A percentile compares a stretch with the other conserved stretches of the same genome.
Evolutionary conservation across 2,113 vertebrate species (phyloP).

Genomic region (Shinisaurus crocodilurus): DNA sequence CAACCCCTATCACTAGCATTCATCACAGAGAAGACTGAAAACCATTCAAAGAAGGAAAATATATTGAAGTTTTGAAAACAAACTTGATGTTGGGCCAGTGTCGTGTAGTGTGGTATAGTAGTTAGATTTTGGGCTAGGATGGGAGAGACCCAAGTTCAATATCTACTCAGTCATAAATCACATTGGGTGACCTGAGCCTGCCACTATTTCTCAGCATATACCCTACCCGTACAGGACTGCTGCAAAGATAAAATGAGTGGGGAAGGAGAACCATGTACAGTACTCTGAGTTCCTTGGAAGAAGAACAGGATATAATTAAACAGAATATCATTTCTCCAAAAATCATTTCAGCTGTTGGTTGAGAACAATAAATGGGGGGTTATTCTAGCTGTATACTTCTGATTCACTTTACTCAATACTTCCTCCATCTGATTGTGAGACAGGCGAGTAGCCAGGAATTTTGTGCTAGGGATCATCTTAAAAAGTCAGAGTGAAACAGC

Average conservation of each 20-base stretch:
- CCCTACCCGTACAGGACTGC: too few relatives aligned
- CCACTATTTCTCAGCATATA: background rate
- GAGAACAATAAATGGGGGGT: background rate
- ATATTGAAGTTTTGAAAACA: background rate
- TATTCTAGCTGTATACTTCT: background rate
- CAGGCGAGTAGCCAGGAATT: background rate
- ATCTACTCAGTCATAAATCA: background rate
- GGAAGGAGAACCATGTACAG: background rate
- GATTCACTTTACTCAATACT: background rate
- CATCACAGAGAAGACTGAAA: background rate
- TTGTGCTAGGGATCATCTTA: background rate
- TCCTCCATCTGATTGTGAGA: background rate
- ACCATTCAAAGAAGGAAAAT: background rate
- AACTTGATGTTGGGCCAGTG: background rate
- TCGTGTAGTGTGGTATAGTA: background rate
- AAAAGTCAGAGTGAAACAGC: background rate
- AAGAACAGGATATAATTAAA: background rate
- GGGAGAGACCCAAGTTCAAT: background rate
- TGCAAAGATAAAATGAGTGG: background rate
- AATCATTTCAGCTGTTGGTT: background rate
- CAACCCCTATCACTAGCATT: background rate
- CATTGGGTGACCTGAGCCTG: background rate
- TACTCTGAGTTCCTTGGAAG: background rate
- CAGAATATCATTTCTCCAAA: background rate
- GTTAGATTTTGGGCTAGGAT: background rate